Evolutionary conservation across 2,797 vertebrate species (phyloP).

Genomic region (Euthynnus affinis): DNA sequence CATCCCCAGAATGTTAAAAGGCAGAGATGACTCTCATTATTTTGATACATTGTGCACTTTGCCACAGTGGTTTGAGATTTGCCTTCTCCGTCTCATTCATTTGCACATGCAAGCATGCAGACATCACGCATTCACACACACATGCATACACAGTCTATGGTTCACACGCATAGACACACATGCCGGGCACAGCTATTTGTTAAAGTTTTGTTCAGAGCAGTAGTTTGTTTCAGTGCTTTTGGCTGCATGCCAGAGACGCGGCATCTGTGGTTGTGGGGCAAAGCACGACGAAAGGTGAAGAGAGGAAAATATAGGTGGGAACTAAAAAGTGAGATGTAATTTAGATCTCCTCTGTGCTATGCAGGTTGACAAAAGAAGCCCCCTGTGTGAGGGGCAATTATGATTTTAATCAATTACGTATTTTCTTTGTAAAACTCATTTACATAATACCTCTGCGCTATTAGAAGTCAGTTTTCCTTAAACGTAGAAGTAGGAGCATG

Average conservation of each 20-base stretch:
- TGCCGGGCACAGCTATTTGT: conserved; percentile 36
- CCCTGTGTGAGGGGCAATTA: conserved; percentile 30
- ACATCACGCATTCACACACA: not conserved
- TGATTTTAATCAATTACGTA: conserved; percentile 41
- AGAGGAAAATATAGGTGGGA: conserved; percentile 28
- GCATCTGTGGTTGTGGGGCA: conserved; percentile 45
- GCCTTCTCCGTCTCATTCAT: conserved; percentile 52
- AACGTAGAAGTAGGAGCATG: not conserved
- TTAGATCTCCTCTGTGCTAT: conserved; percentile 7
- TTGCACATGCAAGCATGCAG: conserved; percentile 31
- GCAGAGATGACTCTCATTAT: conserved; percentile 74
- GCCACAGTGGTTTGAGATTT: conserved; percentile 59
- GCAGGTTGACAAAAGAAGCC: conserved; percentile 13
- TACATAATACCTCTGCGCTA: conserved; percentile 11
- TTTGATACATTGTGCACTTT: conserved; percentile 65
- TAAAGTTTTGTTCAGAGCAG: conserved; percentile 42
- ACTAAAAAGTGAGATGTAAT: conserved; percentile 25
- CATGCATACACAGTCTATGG: conserved; percentile 14
- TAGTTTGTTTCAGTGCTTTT: conserved; percentile 40
- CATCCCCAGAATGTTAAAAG: conserved; percentile 80
- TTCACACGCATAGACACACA: conserved; percentile 14
- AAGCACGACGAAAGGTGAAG: conserved; percentile 32
- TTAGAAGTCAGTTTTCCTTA: conserved; percentile 7
- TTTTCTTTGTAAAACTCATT: conserved; percentile 37
- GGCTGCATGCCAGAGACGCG: conserved; percentile 44